phyloP scores from a whole-genome alignment of 2,113 vertebrate species.

The Tachysurus fulvidraco region DNA sequence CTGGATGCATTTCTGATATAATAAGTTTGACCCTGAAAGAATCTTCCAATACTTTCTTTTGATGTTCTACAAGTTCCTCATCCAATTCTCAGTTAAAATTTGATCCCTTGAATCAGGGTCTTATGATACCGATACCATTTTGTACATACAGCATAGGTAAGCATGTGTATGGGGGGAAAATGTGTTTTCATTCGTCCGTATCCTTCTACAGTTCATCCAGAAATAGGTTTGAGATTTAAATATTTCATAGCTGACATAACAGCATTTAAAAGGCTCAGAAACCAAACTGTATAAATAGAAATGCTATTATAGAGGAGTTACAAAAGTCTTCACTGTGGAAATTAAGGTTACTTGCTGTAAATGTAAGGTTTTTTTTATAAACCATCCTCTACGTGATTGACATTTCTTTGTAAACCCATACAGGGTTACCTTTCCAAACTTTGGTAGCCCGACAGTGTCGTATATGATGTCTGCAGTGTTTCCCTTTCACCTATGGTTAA shows the following conservation, averaged over 20 bases:
- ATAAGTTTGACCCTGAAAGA: not conserved
- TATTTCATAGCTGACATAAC: not conserved
- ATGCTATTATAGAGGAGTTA: not conserved
- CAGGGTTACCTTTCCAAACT: too few species aligned
- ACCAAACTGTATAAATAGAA: not conserved
- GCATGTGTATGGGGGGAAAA: too few species aligned
- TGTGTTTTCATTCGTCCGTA: not conserved
- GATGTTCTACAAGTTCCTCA: not conserved
- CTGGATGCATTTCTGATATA: not conserved
- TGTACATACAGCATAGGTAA: too few species aligned
- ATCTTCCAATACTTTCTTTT: not conserved
- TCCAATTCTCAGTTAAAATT: not conserved
- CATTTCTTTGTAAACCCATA: too few species aligned
- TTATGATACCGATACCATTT: not conserved
- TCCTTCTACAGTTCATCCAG: not conserved
- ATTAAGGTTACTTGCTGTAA: too few species aligned
- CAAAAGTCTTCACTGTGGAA: too few species aligned
- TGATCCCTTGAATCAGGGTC: too few species aligned
- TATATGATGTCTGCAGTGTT: too few species aligned
- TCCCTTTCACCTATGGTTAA: too few species aligned
- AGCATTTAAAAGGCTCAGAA: not conserved
- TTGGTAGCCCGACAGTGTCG: too few species aligned
- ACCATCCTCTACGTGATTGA: too few species aligned
- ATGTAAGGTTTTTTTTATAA: too few species aligned
- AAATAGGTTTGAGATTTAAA: not conserved